phyloP scores from a whole-genome alignment of 2,113 vertebrate species.

The Microtus montanus region DNA sequence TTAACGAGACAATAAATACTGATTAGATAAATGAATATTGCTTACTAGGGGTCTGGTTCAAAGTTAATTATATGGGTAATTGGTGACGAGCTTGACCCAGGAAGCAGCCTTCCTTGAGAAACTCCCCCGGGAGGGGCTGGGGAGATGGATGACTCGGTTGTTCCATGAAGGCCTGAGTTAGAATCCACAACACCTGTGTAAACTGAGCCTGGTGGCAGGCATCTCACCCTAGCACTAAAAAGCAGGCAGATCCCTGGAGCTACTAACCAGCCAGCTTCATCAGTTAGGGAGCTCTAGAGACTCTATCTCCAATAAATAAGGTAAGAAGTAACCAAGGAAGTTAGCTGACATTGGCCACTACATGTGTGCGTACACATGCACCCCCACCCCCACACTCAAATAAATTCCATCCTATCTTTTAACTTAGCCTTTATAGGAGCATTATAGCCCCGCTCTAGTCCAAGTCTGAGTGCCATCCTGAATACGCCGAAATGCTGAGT shows the following conservation, averaged over 20 bases:
- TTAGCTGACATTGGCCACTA: background rate
- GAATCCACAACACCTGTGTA: background rate
- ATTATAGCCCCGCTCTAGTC: background rate
- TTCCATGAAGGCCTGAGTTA: background rate
- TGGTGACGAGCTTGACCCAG: background rate
- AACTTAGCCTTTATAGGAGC: conserved; percentile 9
- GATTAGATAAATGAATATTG: background rate
- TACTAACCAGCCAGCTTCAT: background rate
- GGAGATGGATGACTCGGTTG: background rate
- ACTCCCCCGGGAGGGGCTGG: background rate
- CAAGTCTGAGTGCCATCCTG: background rate
- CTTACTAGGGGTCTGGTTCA: background rate
- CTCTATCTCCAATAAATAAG: background rate
- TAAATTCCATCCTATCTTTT: background rate
- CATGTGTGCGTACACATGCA: background rate
- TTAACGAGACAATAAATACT: background rate
- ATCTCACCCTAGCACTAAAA: background rate
- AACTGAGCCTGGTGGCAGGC: background rate
- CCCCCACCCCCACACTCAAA: too few species aligned
- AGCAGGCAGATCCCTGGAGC: background rate
- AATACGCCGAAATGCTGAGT: background rate
- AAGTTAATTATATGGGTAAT: background rate
- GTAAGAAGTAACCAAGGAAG: background rate
- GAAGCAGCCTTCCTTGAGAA: background rate
- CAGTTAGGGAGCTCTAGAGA: background rate